phyloP scores from a whole-genome alignment of 2,797 vertebrate species.

The Chelon labrosus region DNA sequence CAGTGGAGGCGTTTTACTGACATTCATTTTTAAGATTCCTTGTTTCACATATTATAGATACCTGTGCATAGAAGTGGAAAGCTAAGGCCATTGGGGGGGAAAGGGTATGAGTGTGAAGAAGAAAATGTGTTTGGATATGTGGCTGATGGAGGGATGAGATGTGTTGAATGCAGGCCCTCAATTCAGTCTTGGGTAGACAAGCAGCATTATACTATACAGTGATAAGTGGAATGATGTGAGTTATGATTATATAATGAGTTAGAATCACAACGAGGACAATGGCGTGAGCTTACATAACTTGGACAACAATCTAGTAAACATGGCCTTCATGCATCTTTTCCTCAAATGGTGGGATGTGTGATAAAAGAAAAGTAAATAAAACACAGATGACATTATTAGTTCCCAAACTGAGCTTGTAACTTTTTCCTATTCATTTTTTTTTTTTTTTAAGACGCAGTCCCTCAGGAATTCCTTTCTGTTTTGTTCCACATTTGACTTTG shows the following conservation, averaged over 20 bases:
- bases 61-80: conserved; percentile 84
- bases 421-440: conserved; percentile 16
- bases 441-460: conserved; percentile 21
- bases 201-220: conserved; percentile 47
- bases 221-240: conserved; percentile 11
- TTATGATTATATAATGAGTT: conserved; percentile 29
- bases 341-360: conserved; percentile 33
- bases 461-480: conserved; percentile 31
- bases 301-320: conserved; percentile 37
- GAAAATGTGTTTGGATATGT: conserved; percentile 22
- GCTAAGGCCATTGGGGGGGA: conserved; percentile 80
- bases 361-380: conserved; percentile 45
- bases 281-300: conserved; percentile 26
- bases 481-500: conserved; percentile 45
- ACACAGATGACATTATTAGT: conserved; percentile 43
- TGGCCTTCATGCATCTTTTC: conserved; percentile 68
- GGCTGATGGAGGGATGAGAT: conserved; percentile 19
- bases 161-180: conserved; percentile 28
- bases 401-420: conserved; percentile 45
- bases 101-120: conserved; percentile 26
- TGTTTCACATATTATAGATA: conserved; percentile 65
- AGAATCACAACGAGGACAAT: conserved; percentile 37
- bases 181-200: conserved; percentile 20
- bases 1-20: conserved; percentile 70
- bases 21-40: conserved; percentile 74